phyloP scores from a whole-genome alignment of 2,797 vertebrate genomes.

The Chaunax sp. region DNA sequence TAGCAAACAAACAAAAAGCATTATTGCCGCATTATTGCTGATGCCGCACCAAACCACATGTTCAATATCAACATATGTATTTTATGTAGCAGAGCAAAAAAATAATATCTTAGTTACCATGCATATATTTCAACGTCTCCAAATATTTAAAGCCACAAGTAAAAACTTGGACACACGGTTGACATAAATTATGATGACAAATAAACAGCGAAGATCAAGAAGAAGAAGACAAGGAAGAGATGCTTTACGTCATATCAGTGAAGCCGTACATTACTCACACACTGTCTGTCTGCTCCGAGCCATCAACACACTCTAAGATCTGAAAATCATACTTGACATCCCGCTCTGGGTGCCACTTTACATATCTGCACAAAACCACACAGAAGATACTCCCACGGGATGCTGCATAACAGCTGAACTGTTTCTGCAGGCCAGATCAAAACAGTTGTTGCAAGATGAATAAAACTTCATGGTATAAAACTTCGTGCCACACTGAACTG shows the following conservation, averaged over 20 bases:
- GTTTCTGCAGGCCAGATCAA: too few relatives aligned
- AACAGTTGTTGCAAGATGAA: too few relatives aligned
- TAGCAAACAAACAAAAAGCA: too few relatives aligned
- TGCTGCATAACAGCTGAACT: conserved; percentile 2
- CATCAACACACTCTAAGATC: conserved; percentile 19
- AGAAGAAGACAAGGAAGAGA: background rate
- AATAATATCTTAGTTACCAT: too few relatives aligned
- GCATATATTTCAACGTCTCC: too few relatives aligned
- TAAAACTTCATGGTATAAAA: too few relatives aligned
- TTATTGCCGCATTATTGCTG: too few relatives aligned
- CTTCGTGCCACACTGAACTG: conserved; percentile 2
- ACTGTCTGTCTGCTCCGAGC: conserved; percentile 18
- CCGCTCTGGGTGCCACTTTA: conserved; percentile 24
- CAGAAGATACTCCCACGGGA: conserved; percentile 4
- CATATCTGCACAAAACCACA: conserved; percentile 8
- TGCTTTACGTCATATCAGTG: conserved; percentile 1
- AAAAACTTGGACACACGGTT: background rate
- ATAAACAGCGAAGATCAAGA: background rate
- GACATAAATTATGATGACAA: too few relatives aligned
- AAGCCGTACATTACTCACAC: conserved; percentile 19
- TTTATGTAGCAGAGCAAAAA: too few relatives aligned
- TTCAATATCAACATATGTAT: too few relatives aligned
- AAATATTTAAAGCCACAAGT: background rate
- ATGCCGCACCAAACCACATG: too few relatives aligned
- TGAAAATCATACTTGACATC: conserved; percentile 36